Evolutionary conservation across 2,888 invertebrate species (phyloP).

Genomic region (Dastarcus helophoroides): DNA sequence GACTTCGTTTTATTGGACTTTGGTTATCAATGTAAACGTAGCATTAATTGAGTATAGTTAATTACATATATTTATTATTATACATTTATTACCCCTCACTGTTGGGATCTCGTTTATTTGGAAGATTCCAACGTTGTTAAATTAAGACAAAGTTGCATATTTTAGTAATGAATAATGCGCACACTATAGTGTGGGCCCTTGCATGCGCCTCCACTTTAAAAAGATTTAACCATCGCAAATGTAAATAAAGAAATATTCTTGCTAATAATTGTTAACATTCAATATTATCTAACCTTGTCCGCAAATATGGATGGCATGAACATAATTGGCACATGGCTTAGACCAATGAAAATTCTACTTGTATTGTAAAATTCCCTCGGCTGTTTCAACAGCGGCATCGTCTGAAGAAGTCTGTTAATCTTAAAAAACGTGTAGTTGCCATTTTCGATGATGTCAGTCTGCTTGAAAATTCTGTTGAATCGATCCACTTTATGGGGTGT

Average conservation of each 20-base stretch:
- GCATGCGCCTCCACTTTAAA: no score
- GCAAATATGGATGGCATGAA: constrained; percentile 40
- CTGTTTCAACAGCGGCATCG: constrained; percentile 44
- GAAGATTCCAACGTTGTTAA: no score
- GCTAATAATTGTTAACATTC: constrained; percentile 1
- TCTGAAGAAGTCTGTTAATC: constrained; percentile 57
- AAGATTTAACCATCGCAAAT: no score
- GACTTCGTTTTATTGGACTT: no score
- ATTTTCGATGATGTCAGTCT: constrained; percentile 50
- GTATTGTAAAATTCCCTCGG: constrained; percentile 33
- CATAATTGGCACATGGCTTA: constrained; percentile 64
- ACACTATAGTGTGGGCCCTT: no score
- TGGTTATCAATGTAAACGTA: no score
- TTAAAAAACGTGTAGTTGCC: constrained; percentile 60
- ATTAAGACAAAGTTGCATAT: no score
- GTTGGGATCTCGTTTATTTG: no score
- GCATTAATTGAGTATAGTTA: no score
- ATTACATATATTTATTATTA: no score
- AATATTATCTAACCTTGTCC: constrained; percentile 9
- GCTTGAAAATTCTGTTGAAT: constrained; percentile 64
- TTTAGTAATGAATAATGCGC: no score
- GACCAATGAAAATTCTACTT: constrained; percentile 48
- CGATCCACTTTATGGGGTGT: constrained; percentile 55
- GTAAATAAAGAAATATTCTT: not conserved
- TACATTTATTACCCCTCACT: no score